Conservation (phyloP, 2,888 invertebrate species). For the Dasypogon diadema region DNA sequence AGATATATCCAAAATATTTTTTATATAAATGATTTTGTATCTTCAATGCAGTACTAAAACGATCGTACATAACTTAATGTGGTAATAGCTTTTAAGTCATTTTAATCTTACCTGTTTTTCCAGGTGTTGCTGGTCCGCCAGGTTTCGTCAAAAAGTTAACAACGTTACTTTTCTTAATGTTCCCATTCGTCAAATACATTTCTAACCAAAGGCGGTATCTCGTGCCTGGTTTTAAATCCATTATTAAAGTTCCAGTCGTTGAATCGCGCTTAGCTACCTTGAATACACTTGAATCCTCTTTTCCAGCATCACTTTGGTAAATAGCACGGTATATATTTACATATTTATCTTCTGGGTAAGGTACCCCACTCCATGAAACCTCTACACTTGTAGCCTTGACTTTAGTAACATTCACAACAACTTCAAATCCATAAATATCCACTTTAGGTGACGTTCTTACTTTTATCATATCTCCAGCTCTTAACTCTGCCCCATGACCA, state of each 20-base stretch:
- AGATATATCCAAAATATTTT: too few species aligned
- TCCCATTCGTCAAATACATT: slow-evolving; percentile 89
- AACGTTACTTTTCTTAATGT: slow-evolving; percentile 90
- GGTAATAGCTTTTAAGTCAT: background rate
- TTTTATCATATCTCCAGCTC: slow-evolving; percentile 78
- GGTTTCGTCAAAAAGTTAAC: slow-evolving; percentile 89
- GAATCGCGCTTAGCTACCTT: slow-evolving; percentile 82
- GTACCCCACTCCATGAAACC: slow-evolving; percentile 86
- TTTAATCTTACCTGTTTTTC: slow-evolving; percentile 67
- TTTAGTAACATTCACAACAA: slow-evolving; percentile 80
- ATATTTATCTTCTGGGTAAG: slow-evolving; percentile 89
- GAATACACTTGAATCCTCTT: slow-evolving; percentile 80
- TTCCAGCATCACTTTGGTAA: slow-evolving; percentile 80
- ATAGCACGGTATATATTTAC: slow-evolving; percentile 90
- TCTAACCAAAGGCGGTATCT: slow-evolving; percentile 90
- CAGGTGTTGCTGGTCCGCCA: slow-evolving; percentile 71
- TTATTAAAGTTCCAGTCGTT: slow-evolving; percentile 75
- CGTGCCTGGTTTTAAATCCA: slow-evolving; percentile 81
- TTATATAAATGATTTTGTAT: too few species aligned
- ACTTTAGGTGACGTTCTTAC: slow-evolving; percentile 77
- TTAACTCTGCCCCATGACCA: slow-evolving; percentile 81
- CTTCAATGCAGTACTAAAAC: too few species aligned
- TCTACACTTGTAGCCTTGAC: slow-evolving; percentile 83
- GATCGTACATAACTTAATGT: too few species aligned
- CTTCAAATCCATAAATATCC: slow-evolving; percentile 87